phyloP scores from a whole-genome alignment of 2,797 vertebrate species.

The Tinamus major region DNA sequence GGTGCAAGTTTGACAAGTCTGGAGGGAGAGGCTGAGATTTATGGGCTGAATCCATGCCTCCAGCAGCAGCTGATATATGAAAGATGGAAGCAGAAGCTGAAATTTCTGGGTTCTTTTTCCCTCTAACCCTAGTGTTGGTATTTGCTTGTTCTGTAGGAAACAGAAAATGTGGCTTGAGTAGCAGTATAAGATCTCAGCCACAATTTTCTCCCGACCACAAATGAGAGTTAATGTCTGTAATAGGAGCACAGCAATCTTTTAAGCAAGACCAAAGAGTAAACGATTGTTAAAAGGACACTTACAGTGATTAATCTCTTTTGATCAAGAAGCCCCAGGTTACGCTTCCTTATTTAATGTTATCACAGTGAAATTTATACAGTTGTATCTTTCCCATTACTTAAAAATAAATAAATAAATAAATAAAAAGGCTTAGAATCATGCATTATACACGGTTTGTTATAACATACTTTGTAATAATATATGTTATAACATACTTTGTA shows the following conservation, averaged over 20 bases:
- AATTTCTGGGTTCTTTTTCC: neutral
- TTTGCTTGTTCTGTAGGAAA: neutral
- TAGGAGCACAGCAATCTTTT: conserved; percentile 16
- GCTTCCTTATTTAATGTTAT: neutral
- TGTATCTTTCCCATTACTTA: neutral
- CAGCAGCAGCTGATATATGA: neutral
- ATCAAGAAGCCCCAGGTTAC: neutral
- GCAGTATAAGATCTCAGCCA: neutral
- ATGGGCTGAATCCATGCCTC: neutral
- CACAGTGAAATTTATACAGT: neutral
- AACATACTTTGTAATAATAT: neutral
- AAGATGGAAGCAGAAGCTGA: neutral
- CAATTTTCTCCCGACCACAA: neutral
- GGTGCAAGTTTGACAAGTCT: fast-evolving
- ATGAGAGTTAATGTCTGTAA: neutral
- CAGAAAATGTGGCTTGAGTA: neutral
- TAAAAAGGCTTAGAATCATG: neutral
- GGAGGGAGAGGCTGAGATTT: neutral
- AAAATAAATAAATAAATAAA: neutral
- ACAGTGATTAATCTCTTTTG: neutral
- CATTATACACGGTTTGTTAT: neutral
- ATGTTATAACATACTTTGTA: neutral
- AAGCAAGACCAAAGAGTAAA: neutral
- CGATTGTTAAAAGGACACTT: conserved; percentile 4
- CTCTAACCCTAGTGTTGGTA: neutral